A percentile compares a stretch with the other conserved stretches of the same genome.
phyloP scores from a whole-genome alignment of 2,797 vertebrate genomes.

The Oreortyx pictus region DNA sequence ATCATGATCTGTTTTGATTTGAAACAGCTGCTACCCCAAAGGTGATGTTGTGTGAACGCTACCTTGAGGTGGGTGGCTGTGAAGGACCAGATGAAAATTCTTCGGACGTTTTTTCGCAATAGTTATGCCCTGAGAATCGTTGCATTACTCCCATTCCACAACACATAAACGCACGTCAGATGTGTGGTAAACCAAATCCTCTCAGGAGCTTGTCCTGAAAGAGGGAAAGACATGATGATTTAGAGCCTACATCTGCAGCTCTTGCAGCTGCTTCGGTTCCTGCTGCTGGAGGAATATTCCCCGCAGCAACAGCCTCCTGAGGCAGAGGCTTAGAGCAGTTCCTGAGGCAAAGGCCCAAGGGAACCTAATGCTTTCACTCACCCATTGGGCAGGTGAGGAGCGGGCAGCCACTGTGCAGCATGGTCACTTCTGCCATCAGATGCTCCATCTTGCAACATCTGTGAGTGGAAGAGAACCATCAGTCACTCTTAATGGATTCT shows the following conservation, averaged over 20 bases:
- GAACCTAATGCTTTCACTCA: accelerated
- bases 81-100: neutral
- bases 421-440: neutral
- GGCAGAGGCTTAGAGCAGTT: neutral
- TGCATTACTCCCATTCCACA: slow-evolving; percentile 47
- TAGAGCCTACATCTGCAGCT: slow-evolving; percentile 64
- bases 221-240: slow-evolving; percentile 69
- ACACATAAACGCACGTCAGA: slow-evolving; percentile 64
- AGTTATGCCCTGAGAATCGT: slow-evolving; percentile 25
- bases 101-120: slow-evolving; percentile 61
- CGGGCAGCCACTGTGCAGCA: neutral
- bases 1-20: neutral
- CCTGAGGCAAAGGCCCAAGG: neutral
- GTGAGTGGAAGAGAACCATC: neutral
- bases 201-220: slow-evolving; percentile 71
- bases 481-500: accelerated
- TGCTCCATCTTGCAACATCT: no score
- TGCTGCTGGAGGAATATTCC: slow-evolving; percentile 38
- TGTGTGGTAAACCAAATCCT: slow-evolving; percentile 58
- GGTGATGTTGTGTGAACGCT: neutral
- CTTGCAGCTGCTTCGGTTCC: slow-evolving; percentile 44
- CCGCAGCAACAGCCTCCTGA: neutral
- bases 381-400: neutral
- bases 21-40: neutral
- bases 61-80: neutral